Base-by-base conservation (phyloP, 30 jellyfish, hydroid and myxozoan species). In the Rhopilema esculentum region DNA sequence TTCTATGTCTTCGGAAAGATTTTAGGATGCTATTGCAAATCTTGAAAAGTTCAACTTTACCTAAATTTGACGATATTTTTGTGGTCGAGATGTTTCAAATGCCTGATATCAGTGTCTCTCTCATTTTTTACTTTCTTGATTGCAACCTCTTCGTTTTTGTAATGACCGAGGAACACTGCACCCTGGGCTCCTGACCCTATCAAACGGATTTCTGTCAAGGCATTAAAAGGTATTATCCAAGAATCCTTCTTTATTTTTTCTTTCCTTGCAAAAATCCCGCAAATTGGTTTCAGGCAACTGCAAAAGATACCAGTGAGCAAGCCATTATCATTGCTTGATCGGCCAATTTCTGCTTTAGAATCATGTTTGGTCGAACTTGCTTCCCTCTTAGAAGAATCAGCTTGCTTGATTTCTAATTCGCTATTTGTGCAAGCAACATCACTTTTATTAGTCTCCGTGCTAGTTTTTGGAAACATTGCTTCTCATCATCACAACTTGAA, bases 131-230 rank as follows among this genome's bases (percentile, higher is more conserved):
- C 99, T 71, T 96, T 96, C 79, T 96, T 96, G 49, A 96, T 91
- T 8, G 99, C 99, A 21, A 96, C 98, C 62, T 96, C 98, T 33
- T 91, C 95, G 66, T 82, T 80, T 63, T 64, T 76, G 78, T 68
- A 83, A 66, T 83, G 93, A 49, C 99, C 99, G 17, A 91, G 88
- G 79, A 96, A 96, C 26, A 96, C 99, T 61, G 99, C 99, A 19
- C 99, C 99, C 75, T 96, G 99, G n/a, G 99, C 99, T 8, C 99
- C 99, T 20, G 99, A 96, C 0, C 97, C 99, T 66, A 96, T 80
- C 97, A 97, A 83, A 40, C 96, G 93, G 49, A 96, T 79, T 69
- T 96, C 99, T 64, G 96, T 87, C 31, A 96, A 66, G 27, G 84
- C 97, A 22, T 91, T 97, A 80, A 96, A 91, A 29, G 98, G 92